A percentile compares a stretch with the other conserved stretches of the same genome.
Evolutionary conservation across 2,888 invertebrate genomes (phyloP).

Genomic region (Biston stratarius): DNA sequence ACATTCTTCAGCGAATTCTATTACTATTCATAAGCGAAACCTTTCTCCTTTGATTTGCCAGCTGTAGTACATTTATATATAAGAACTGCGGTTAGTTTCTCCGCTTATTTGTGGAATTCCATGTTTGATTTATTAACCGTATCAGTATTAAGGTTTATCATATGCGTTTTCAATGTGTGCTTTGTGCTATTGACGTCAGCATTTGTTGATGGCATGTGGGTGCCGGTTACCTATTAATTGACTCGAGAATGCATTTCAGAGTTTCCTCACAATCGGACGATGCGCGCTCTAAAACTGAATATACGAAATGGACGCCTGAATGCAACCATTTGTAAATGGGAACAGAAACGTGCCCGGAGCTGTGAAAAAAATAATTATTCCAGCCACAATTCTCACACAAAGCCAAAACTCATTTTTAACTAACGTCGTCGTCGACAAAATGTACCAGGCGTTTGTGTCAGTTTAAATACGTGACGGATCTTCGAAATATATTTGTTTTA

Average conservation of each 20-base stretch:
- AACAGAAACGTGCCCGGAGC: conserved; percentile 59
- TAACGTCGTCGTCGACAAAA: conserved; percentile 57
- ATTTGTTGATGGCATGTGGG: conserved; percentile 20
- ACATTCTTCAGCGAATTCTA: conserved; percentile 23
- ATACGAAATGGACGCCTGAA: conserved; percentile 61
- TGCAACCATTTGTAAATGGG: conserved; percentile 71
- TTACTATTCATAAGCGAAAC: conserved; percentile 29
- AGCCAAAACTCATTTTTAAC: conserved; percentile 66
- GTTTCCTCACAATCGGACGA: conserved; percentile 19
- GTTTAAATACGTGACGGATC: conserved; percentile 41
- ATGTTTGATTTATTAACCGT: conserved; percentile 43
- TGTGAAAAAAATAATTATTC: conserved; percentile 69
- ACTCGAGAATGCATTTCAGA: conserved; percentile 23
- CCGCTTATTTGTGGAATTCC: conserved; percentile 40
- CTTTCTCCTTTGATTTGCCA: conserved; percentile 14
- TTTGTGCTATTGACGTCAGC: conserved; percentile 10
- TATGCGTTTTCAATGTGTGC: conserved; percentile 23
- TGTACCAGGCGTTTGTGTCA: conserved; percentile 50
- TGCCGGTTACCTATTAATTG: conserved; percentile 32
- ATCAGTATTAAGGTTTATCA: conserved; percentile 33
- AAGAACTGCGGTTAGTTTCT: conserved; percentile 34
- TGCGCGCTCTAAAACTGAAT: conserved; percentile 53
- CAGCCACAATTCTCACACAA: conserved; percentile 62
- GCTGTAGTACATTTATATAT: conserved; percentile 18
- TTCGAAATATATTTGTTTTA: conserved; percentile 31